Conservation (phyloP, 2,888 invertebrate genomes). For the Isoperla grammatica region DNA sequence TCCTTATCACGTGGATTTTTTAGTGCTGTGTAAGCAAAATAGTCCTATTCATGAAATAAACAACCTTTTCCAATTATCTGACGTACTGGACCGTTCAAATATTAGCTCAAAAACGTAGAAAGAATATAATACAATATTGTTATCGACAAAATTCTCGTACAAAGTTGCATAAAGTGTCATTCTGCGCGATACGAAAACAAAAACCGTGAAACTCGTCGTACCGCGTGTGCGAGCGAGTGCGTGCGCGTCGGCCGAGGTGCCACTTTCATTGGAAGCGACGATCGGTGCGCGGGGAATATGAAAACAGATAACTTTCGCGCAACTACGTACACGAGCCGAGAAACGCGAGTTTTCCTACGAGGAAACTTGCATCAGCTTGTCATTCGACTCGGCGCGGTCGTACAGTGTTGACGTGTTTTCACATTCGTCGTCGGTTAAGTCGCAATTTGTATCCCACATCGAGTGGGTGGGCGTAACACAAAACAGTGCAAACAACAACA, state of each 20-base stretch:
- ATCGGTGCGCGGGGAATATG: background rate
- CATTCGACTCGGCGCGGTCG: slow-evolving; percentile 25
- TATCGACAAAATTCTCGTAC: no score
- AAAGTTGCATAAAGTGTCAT: no score
- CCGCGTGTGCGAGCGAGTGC: background rate
- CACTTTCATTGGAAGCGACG: background rate
- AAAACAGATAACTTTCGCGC: slow-evolving; percentile 11
- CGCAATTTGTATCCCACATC: background rate
- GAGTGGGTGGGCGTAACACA: slow-evolving; percentile 7
- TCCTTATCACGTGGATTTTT: no score
- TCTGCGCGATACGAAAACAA: background rate
- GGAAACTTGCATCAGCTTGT: slow-evolving; percentile 26
- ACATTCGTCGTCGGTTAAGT: no score
- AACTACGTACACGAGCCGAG: slow-evolving; percentile 18
- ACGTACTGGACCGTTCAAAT: no score
- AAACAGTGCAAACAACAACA: no score
- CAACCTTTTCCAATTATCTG: no score
- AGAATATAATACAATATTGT: no score
- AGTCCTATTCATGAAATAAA: no score
- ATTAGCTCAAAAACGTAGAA: no score
- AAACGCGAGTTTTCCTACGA: slow-evolving; percentile 22
- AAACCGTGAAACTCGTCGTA: no score
- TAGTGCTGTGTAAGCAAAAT: no score
- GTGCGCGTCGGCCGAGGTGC: background rate
- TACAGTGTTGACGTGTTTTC: background rate